Conservation (phyloP, 1,140 invertebrate genomes). For the Cyclargus thomasi region DNA sequence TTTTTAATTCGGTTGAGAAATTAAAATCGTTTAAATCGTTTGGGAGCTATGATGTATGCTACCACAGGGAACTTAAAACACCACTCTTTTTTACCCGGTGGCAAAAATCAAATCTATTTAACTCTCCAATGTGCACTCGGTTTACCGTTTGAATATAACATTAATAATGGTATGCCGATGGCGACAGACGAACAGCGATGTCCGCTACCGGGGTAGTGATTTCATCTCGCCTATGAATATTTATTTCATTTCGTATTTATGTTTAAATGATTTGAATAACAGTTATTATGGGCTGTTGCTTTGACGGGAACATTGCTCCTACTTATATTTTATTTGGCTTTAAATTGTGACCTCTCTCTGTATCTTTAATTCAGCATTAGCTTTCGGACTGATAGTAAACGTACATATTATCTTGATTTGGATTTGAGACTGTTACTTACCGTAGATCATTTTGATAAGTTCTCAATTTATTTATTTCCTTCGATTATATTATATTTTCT, state of each 20-base stretch:
- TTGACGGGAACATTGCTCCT: not conserved
- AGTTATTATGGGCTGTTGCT: not conserved
- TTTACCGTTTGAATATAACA: constrained; percentile 25
- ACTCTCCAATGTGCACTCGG: not conserved
- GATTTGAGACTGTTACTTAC: too few relatives aligned
- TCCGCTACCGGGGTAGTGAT: constrained; percentile 18
- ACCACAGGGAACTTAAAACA: too few relatives aligned
- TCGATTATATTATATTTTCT: too few relatives aligned
- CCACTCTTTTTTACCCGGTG: too few relatives aligned
- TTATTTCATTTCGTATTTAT: constrained; percentile 22
- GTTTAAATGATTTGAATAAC: constrained; percentile 12
- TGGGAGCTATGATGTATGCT: too few relatives aligned
- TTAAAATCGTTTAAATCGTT: too few relatives aligned
- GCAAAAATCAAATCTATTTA: not conserved
- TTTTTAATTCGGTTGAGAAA: too few relatives aligned
- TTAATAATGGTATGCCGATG: constrained; percentile 37
- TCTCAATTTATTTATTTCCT: too few relatives aligned
- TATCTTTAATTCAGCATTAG: too few relatives aligned
- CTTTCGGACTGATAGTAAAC: too few relatives aligned
- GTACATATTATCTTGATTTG: too few relatives aligned
- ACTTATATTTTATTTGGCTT: not conserved
- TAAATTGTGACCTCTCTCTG: not conserved
- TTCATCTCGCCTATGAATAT: constrained; percentile 20
- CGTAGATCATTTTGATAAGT: too few relatives aligned
- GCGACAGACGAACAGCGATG: constrained; percentile 35